Conservation (phyloP, 1,140 invertebrate species). For the Zaprionus ornatus region DNA sequence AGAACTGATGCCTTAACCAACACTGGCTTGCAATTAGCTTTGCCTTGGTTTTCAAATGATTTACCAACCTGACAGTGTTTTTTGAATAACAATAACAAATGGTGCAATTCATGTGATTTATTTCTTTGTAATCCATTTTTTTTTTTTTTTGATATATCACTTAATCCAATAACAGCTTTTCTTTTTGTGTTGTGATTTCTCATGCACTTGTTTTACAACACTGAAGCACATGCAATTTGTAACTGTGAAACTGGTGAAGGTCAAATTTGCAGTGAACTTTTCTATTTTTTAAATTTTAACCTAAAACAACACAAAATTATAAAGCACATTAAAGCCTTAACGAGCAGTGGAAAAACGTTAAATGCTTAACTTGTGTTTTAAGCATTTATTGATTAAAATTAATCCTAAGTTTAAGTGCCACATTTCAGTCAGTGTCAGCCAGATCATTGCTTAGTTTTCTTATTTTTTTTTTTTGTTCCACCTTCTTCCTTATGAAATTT, state of each 20-base stretch:
- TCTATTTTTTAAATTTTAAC: no score
- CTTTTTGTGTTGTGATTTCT: background rate
- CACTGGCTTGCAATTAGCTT: background rate
- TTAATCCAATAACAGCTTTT: background rate
- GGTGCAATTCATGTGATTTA: constrained; percentile 2
- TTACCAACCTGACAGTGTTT: background rate
- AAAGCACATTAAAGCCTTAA: background rate
- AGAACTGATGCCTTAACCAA: constrained; percentile 1
- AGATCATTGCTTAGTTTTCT: constrained; percentile 20
- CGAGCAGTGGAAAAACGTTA: background rate
- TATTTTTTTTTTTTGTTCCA: background rate
- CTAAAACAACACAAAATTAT: no score
- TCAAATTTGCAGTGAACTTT: no score
- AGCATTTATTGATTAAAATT: constrained; percentile 7
- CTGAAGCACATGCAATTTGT: background rate
- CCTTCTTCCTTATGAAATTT: background rate
- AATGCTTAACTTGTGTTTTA: background rate
- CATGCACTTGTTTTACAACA: constrained; percentile 6
- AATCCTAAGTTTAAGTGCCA: constrained; percentile 22
- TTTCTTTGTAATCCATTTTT: background rate
- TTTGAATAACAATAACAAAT: constrained; percentile 1
- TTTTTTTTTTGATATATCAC: background rate
- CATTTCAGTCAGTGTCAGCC: constrained; percentile 18
- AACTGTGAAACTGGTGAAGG: background rate
- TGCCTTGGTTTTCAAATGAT: background rate